phyloP scores from a whole-genome alignment of 2,113 vertebrate species.

The Sardina pilchardus region DNA sequence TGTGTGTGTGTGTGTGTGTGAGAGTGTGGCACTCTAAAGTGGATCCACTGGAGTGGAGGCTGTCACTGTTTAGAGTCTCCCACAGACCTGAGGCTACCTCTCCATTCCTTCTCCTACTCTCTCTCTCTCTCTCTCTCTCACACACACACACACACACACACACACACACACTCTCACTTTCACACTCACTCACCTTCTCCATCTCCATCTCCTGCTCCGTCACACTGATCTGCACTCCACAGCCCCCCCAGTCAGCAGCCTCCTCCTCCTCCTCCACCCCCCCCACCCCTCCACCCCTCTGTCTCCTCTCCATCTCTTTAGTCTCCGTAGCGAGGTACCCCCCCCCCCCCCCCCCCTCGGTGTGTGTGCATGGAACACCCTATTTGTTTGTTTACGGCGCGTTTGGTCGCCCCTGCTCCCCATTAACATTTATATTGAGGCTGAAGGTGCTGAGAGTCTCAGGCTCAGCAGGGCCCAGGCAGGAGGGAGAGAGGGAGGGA shows the following conservation, averaged over 20 bases:
- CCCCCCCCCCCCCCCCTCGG: slow-evolving; percentile 63
- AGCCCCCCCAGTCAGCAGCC: slow-evolving; percentile 6
- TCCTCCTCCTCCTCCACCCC: background rate
- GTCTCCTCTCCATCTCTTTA: background rate
- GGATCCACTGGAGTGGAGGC: background rate
- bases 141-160: background rate
- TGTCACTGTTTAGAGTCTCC: background rate
- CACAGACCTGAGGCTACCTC: background rate
- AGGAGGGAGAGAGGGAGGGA: no score
- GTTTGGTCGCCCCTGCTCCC: slow-evolving; percentile 74
- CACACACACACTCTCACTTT: background rate
- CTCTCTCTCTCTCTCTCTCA: background rate
- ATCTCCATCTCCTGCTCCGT: background rate
- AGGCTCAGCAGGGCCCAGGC: no score
- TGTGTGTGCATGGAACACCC: slow-evolving; percentile 68
- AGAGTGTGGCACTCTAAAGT: background rate
- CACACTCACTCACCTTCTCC: background rate
- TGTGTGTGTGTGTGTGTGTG: background rate
- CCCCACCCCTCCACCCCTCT: background rate
- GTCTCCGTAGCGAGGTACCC: background rate
- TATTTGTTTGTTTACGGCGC: slow-evolving; percentile 75
- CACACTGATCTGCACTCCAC: slow-evolving; percentile 15
- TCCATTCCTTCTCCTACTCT: background rate
- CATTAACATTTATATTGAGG: slow-evolving; percentile 82
- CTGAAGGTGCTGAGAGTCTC: slow-evolving; percentile 72